Evolutionary conservation across 2,113 vertebrate species (phyloP).

Genomic region (Glaucomys volans): DNA sequence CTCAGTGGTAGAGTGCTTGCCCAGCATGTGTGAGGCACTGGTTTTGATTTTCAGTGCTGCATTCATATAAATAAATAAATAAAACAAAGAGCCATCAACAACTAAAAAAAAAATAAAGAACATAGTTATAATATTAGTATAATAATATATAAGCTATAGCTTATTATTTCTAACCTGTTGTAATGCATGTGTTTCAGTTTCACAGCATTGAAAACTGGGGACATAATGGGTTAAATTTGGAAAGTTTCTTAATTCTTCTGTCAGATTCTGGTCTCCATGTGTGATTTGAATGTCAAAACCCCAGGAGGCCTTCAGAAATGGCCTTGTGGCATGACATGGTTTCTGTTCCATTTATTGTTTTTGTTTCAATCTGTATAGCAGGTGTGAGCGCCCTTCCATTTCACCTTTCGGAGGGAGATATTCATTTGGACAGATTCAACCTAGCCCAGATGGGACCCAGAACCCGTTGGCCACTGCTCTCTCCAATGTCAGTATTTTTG

Average conservation of each 20-base stretch:
- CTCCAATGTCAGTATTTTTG: background rate
- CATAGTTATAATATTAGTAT: too few relatives aligned
- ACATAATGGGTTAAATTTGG: too few relatives aligned
- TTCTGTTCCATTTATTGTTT: background rate
- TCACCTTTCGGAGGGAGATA: background rate
- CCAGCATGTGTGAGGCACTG: too few relatives aligned
- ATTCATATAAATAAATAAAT: too few relatives aligned
- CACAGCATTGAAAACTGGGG: too few relatives aligned
- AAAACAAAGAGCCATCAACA: too few relatives aligned
- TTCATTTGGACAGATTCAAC: background rate
- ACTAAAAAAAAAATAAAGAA: too few relatives aligned
- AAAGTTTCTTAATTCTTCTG: background rate
- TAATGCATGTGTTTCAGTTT: too few relatives aligned
- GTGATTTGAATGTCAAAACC: background rate
- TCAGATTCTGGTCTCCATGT: background rate
- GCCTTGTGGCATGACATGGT: background rate
- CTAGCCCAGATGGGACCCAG: background rate
- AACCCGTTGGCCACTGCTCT: background rate
- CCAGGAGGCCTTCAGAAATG: background rate
- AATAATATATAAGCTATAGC: too few relatives aligned
- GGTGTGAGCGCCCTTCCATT: background rate
- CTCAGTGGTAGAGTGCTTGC: too few relatives aligned
- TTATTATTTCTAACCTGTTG: too few relatives aligned
- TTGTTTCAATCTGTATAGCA: background rate
- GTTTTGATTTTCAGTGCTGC: too few relatives aligned